Conservation (phyloP, 2,797 vertebrate species). For the Lepus oiostolus region DNA sequence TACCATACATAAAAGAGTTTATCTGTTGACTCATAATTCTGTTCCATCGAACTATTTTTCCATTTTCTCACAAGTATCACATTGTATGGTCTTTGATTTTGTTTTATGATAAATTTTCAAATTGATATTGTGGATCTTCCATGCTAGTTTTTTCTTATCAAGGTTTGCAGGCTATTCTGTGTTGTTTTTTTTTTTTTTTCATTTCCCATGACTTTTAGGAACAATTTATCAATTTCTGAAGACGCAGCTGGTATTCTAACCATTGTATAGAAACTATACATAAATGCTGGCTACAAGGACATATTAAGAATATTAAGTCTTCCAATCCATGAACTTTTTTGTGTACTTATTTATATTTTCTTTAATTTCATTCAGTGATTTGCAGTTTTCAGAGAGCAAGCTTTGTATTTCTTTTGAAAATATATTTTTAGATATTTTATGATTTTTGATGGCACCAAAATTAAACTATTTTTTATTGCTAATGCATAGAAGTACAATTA, state of each 20-base stretch:
- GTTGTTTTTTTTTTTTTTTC: background rate
- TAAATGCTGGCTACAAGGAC: background rate
- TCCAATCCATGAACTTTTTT: background rate
- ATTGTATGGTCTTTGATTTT: background rate
- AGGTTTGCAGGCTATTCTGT: background rate
- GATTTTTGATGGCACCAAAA: background rate
- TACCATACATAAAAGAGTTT: background rate
- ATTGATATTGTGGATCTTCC: background rate
- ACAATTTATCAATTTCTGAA: background rate
- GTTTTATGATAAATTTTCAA: background rate
- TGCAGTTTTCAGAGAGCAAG: background rate
- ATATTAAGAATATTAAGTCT: background rate
- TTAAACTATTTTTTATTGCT: background rate
- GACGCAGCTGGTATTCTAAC: background rate
- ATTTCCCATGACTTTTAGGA: background rate
- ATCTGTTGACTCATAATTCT: background rate
- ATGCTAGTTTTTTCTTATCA: background rate
- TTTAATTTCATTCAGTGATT: background rate
- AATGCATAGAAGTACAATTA: background rate
- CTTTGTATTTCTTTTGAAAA: background rate
- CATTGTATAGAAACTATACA: background rate
- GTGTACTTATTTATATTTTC: background rate
- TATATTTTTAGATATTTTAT: background rate
- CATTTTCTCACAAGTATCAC: background rate
- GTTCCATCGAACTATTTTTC: background rate